Evolutionary conservation across 2,888 invertebrate species (phyloP), one percentile per base, ranked within the genome.

Genomic region (Podabrus alpinus): DNA sequence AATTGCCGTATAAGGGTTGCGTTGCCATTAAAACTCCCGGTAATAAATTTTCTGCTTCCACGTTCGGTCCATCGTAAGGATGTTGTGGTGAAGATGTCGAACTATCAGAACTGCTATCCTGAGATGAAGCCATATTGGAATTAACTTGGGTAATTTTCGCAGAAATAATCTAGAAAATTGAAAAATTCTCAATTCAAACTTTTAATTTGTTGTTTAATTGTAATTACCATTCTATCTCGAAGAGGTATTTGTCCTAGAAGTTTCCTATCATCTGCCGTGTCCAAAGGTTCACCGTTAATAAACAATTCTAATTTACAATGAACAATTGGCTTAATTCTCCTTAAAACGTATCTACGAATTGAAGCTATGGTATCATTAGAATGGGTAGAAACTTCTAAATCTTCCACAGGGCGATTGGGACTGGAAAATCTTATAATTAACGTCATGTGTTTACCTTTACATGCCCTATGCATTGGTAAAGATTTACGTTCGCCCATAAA

Each of bases 81-180:
- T 95, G 92, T 79, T 96, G 96, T 1, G 97, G 97, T 0, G 97
- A 97, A 2, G 96, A 95, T 2, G 96, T 95, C 73, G 97, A 97
- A 80, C 97, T 97, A 86, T 98, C 98, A 73, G 97, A 97, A 84
- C 96, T 97, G 69, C 97, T 96, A 85, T 98, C 98, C 71, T 95
- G 95, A 74, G 95, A 95, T 82, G 94, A 94, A 17, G 92, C 92
- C 85, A 93, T 88, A 74, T 93, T 93, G 15, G 91, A 89, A 83
- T 92, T 92, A 59, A 92, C 90, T 83, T 94, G 94, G 77, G 92
- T 92, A 69, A 95, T 87, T 87, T 95, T 95, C 1, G 93, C 95
- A 61, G 93, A 93, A 78, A 95, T 88, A 75, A 93, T 85, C 93
- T 93, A 84, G 25, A 83, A 75, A 64, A 71, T 17, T 21, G 16